These are phyloP conservation scores for Meloidogyne chitwoodi DNA, from an alignment of 1,140 invertebrate species.

Conservation along the genomic window DNA sequence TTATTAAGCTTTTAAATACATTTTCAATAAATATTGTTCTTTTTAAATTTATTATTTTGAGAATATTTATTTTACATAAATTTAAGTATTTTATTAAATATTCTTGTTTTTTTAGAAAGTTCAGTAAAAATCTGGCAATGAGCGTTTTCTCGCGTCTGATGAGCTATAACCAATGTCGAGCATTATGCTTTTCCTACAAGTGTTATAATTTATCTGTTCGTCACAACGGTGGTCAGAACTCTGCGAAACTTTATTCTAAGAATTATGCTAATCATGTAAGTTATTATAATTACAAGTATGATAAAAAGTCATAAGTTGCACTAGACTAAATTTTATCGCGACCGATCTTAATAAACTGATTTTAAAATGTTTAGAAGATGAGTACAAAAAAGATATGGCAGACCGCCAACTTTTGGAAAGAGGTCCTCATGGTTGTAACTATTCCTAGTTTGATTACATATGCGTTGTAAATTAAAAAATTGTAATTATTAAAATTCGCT, in stretches of 20 bases:
- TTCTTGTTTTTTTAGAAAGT: background rate
- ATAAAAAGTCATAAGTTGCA: background rate
- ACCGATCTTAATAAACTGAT: background rate
- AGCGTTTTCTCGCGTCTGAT: background rate
- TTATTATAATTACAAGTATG: background rate
- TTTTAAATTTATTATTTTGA: too few relatives aligned
- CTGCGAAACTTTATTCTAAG: too few relatives aligned
- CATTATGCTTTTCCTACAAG: background rate
- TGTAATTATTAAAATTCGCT: background rate
- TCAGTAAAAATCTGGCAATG: background rate
- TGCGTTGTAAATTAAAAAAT: background rate
- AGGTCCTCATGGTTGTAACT: slow-evolving; percentile 18
- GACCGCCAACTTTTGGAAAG: slow-evolving; percentile 30
- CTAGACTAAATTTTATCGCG: background rate
- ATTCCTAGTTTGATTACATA: slow-evolving; percentile 26
- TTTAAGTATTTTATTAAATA: background rate
- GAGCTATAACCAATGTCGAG: background rate
- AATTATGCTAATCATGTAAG: background rate
- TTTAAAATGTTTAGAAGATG: background rate
- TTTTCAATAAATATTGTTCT: too few relatives aligned
- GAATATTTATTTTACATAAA: background rate
- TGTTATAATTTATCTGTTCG: background rate
- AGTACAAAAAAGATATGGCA: background rate
- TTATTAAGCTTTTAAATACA: too few relatives aligned
- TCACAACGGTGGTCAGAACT: background rate